phyloP scores from a whole-genome alignment of 2,113 vertebrate species.

The Garra rufa region DNA sequence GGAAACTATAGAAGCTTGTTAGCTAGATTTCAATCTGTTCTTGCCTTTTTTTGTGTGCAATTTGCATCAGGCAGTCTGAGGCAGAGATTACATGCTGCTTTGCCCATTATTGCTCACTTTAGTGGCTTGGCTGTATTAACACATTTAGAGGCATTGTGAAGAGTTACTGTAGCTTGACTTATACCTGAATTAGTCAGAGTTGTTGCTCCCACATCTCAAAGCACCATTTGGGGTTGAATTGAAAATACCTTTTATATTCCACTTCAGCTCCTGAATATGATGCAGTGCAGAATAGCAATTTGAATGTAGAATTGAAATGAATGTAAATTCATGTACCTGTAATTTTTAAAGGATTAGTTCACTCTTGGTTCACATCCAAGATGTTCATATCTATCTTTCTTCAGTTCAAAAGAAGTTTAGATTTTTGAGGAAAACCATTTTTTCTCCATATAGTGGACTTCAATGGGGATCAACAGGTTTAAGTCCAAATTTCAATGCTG shows the following conservation, averaged over 20 bases:
- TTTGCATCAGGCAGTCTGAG: not conserved
- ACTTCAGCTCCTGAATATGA: not conserved
- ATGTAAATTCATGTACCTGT: not conserved
- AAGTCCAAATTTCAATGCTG: too few species aligned
- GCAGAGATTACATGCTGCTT: not conserved
- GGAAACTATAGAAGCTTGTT: too few species aligned
- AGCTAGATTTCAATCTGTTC: not conserved
- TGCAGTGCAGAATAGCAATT: not conserved
- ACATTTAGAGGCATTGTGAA: slow-evolving; percentile 1
- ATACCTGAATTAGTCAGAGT: not conserved
- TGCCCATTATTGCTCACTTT: slow-evolving; percentile 10
- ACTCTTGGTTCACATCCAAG: too few species aligned
- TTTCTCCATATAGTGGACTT: too few species aligned
- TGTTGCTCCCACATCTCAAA: not conserved
- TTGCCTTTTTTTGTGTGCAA: not conserved
- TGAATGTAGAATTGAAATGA: not conserved
- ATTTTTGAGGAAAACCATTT: too few species aligned
- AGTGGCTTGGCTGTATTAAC: not conserved
- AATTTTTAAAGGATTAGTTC: too few species aligned
- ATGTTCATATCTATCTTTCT: too few species aligned
- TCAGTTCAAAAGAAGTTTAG: too few species aligned
- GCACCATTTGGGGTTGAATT: not conserved
- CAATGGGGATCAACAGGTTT: too few species aligned
- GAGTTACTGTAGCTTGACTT: not conserved
- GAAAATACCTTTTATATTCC: not conserved